Percentiles rank a stretch among this genome's conserved stretches.
These are phyloP conservation scores for Tenthredo scrophulariae DNA, from an alignment of 2,888 invertebrate species.

Conservation along the genomic window DNA sequence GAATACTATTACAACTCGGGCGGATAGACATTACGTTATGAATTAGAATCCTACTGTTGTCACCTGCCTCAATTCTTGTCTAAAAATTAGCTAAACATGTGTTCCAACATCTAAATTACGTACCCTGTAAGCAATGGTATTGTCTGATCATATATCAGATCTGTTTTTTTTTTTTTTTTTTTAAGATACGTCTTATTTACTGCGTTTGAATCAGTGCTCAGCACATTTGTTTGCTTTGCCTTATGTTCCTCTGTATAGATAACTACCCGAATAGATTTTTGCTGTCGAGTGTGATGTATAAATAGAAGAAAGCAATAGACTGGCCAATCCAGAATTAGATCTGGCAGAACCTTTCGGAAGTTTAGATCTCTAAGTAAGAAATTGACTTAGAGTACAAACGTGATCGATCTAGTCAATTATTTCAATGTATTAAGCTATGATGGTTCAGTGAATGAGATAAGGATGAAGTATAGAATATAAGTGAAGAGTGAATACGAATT, in stretches of 20 bases:
- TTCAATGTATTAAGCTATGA: not conserved
- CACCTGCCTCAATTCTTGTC: not conserved
- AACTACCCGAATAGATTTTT: not conserved
- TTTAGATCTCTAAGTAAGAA: not conserved
- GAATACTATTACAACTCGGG: conserved; percentile 9
- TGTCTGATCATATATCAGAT: not conserved
- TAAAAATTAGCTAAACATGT: not conserved
- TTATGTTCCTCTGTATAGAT: not conserved
- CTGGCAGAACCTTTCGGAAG: conserved; percentile 15
- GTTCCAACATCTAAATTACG: not conserved
- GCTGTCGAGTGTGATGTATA: conserved; percentile 1
- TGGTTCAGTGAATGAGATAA: not conserved
- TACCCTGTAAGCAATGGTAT: not conserved
- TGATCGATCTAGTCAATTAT: not conserved
- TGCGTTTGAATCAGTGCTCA: not conserved
- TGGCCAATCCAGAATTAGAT: conserved; percentile 44
- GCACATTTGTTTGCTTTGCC: not conserved
- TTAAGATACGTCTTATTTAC: not conserved
- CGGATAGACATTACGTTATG: not conserved
- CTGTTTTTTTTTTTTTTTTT: not conserved
- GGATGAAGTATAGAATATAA: not conserved
- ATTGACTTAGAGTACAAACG: not conserved
- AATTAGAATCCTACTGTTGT: not conserved
- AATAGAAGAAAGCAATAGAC: conserved; percentile 35
- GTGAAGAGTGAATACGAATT: not conserved